Conservation (phyloP, 2,113 vertebrate genomes). For the Lophius piscatorius region DNA sequence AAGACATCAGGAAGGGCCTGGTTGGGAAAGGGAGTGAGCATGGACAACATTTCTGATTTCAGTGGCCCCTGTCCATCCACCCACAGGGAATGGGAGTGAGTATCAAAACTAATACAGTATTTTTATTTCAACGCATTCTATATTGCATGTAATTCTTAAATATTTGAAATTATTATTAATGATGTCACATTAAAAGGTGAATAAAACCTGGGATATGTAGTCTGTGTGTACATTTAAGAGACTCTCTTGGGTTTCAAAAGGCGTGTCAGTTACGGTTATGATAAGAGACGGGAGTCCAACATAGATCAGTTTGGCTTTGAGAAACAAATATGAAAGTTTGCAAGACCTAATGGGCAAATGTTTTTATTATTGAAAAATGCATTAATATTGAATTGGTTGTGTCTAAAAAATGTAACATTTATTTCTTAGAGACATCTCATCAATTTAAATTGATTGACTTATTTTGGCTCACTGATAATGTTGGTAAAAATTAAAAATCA, state of each 20-base stretch:
- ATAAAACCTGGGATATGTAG: background rate
- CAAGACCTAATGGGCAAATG: too few relatives aligned
- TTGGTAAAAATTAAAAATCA: too few relatives aligned
- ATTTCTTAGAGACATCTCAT: background rate
- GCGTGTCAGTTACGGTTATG: too few relatives aligned
- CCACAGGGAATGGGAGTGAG: slow-evolving; percentile 83
- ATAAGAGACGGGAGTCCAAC: background rate
- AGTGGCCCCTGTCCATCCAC: slow-evolving; percentile 78
- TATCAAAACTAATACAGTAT: slow-evolving; percentile 33
- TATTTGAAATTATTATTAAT: background rate
- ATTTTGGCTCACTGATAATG: too few relatives aligned
- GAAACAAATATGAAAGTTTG: too few relatives aligned
- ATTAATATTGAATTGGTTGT: too few relatives aligned
- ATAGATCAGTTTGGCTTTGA: background rate
- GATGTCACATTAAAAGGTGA: background rate
- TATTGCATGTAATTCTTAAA: background rate
- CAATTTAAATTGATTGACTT: background rate
- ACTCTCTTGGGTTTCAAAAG: too few relatives aligned
- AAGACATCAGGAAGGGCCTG: slow-evolving; percentile 71
- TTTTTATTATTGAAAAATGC: too few relatives aligned
- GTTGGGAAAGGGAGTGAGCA: slow-evolving; percentile 81
- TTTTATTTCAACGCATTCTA: too few relatives aligned
- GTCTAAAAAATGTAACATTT: too few relatives aligned
- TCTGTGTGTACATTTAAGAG: too few relatives aligned
- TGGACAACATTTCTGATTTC: slow-evolving; percentile 84